Evolutionary conservation across 1,140 invertebrate genomes (phyloP).

Genomic region (Rhopalosiphum padi): DNA sequence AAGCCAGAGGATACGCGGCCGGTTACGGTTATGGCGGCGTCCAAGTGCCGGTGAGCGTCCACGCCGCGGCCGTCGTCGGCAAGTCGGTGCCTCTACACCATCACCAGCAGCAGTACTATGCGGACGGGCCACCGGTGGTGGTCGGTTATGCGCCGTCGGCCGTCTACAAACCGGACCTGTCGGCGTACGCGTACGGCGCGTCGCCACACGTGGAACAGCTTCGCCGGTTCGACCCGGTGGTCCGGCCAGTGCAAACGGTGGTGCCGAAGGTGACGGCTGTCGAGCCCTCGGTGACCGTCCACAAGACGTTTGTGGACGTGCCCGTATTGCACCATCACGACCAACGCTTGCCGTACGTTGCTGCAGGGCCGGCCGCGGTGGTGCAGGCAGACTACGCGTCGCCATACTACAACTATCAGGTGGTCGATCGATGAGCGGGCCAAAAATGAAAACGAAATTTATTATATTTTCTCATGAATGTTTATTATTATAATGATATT

Average conservation of each 20-base stretch:
- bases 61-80: constrained; percentile 60
- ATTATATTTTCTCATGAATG: neutral
- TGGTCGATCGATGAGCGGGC: neutral
- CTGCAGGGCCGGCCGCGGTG: neutral
- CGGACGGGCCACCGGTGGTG: constrained; percentile 60
- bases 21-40: constrained; percentile 60
- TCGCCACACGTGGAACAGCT: constrained; percentile 59
- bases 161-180: constrained; percentile 61
- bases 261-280: constrained; percentile 61
- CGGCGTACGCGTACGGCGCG: constrained; percentile 59
- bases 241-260: constrained; percentile 60
- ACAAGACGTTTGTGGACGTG: constrained; percentile 56
- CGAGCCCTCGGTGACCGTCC: constrained; percentile 60
- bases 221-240: constrained; percentile 57
- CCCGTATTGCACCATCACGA: neutral
- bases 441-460: neutral
- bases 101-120: neutral
- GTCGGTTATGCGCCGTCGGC: constrained; percentile 63
- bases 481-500: neutral
- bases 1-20: constrained; percentile 61
- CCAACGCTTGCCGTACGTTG: neutral
- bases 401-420: constrained; percentile 16
- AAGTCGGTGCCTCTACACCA: constrained; percentile 61
- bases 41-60: constrained; percentile 59
- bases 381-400: neutral